These are phyloP conservation scores for Hofmannophila pseudospretella DNA, from an alignment of 2,888 invertebrate species.

Conservation along the genomic window DNA sequence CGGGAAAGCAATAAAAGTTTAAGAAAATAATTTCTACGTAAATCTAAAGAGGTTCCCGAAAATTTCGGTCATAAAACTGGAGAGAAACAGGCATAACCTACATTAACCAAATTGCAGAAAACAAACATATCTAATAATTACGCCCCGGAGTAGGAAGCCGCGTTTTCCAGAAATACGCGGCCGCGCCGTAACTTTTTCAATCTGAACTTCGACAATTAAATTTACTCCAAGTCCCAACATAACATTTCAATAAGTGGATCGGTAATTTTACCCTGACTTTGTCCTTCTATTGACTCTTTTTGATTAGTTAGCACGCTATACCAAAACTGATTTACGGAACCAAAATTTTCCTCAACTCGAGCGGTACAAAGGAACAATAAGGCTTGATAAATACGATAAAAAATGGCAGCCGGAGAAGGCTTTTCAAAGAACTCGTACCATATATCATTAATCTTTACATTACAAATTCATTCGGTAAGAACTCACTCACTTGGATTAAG, in stretches of 20 bases:
- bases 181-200: constrained; percentile 69
- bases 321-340: constrained; percentile 3
- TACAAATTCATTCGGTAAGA: constrained; percentile 74
- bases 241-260: constrained; percentile 64
- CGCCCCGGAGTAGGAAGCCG: constrained; percentile 41
- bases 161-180: constrained; percentile 62
- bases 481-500: constrained; percentile 74
- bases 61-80: constrained; percentile 53
- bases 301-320: constrained; percentile 16
- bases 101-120: constrained; percentile 68
- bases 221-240: constrained; percentile 62
- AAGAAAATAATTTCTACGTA: constrained; percentile 51
- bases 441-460: constrained; percentile 73
- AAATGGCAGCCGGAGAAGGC: constrained; percentile 37
- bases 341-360: constrained; percentile 15
- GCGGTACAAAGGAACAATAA: constrained; percentile 30
- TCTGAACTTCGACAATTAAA: constrained; percentile 74
- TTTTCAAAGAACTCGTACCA: constrained; percentile 50
- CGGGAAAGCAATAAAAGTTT: constrained; percentile 41
- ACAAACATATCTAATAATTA: constrained; percentile 70
- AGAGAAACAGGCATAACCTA: constrained; percentile 33
- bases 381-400: constrained; percentile 48
- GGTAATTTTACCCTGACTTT: constrained; percentile 30
- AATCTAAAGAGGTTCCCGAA: constrained; percentile 41
- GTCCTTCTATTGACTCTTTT: constrained; percentile 21